Evolutionary conservation across 2,888 invertebrate genomes (phyloP).

Genomic region (Mesoligia furuncula): DNA sequence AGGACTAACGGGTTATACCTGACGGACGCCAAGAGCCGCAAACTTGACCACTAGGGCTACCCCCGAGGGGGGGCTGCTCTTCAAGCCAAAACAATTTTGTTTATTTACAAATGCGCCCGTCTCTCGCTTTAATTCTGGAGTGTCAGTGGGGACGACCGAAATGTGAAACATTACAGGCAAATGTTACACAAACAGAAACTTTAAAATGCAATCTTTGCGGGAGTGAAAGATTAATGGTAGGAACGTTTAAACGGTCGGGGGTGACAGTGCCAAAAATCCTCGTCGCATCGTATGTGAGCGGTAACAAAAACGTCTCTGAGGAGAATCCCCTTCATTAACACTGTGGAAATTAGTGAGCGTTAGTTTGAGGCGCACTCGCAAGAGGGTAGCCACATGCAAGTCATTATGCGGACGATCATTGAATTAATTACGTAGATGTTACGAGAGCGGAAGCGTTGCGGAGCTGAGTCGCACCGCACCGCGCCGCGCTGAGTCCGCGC

Average conservation of each 20-base stretch:
- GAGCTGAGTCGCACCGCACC: slow-evolving; percentile 50
- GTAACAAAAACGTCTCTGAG: slow-evolving; percentile 83
- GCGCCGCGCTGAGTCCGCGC: slow-evolving; percentile 42
- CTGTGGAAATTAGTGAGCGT: slow-evolving; percentile 84
- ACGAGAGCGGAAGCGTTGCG: slow-evolving; percentile 79
- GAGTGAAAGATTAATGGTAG: slow-evolving; percentile 85
- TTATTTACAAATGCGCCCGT: slow-evolving; percentile 65
- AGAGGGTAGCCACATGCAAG: slow-evolving; percentile 85
- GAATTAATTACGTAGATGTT: slow-evolving; percentile 87
- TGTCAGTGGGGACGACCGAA: slow-evolving; percentile 62
- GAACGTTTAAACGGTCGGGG: slow-evolving; percentile 82
- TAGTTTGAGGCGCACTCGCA: slow-evolving; percentile 81
- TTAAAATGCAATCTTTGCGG: slow-evolving; percentile 87
- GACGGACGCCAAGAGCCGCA: slow-evolving; percentile 57
- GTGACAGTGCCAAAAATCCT: slow-evolving; percentile 86
- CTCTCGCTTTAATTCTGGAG: slow-evolving; percentile 74
- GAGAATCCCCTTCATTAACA: slow-evolving; percentile 85
- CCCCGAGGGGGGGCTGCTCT: slow-evolving; percentile 55
- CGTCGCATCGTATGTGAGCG: slow-evolving; percentile 73
- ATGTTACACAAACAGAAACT: slow-evolving; percentile 83
- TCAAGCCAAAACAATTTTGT: slow-evolving; percentile 70
- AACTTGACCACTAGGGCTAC: slow-evolving; percentile 67
- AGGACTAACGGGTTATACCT: slow-evolving; percentile 72
- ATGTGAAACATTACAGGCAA: slow-evolving; percentile 82
- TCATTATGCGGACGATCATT: slow-evolving; percentile 89